phyloP scores from a whole-genome alignment of 2,888 invertebrate species.

The Aleiodes alternator region DNA sequence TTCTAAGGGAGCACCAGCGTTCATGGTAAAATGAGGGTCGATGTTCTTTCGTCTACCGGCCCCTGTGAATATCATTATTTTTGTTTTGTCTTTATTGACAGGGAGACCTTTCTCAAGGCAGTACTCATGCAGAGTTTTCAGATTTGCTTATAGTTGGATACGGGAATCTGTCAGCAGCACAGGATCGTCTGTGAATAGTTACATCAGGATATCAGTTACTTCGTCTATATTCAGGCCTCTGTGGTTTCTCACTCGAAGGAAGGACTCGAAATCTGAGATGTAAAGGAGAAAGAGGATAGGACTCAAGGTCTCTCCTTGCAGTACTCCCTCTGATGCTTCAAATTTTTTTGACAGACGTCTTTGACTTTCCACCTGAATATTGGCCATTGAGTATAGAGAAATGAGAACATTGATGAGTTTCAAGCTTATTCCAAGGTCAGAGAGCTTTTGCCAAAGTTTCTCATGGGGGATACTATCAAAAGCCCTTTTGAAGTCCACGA shows the following conservation, averaged over 20 bases:
- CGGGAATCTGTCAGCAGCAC: slow-evolving; percentile 33
- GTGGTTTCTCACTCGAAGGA: slow-evolving; percentile 24
- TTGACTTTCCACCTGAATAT: slow-evolving; percentile 22
- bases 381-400: slow-evolving; percentile 41
- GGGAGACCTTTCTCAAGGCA: no score
- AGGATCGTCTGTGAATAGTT: slow-evolving; percentile 44
- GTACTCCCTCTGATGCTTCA: slow-evolving; percentile 7
- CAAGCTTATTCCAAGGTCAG: slow-evolving; percentile 23
- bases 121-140: no score
- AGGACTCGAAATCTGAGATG: slow-evolving; percentile 41
- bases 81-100: no score
- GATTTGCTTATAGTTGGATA: no score
- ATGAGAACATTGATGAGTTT: slow-evolving; percentile 43
- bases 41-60: neutral
- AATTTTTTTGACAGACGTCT: slow-evolving; percentile 36
- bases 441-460: neutral
- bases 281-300: slow-evolving; percentile 36
- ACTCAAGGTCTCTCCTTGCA: neutral
- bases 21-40: neutral
- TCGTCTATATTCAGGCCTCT: slow-evolving; percentile 41
- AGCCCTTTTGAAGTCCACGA: slow-evolving; percentile 36
- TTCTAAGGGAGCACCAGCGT: slow-evolving; percentile 1
- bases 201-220: slow-evolving; percentile 22
- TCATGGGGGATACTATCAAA: no score
- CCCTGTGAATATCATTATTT: slow-evolving; percentile 5